Evolutionary conservation across 2,888 invertebrate species (phyloP), one percentile per base, ranked within the genome.

Genomic region (Tachina grossa): DNA sequence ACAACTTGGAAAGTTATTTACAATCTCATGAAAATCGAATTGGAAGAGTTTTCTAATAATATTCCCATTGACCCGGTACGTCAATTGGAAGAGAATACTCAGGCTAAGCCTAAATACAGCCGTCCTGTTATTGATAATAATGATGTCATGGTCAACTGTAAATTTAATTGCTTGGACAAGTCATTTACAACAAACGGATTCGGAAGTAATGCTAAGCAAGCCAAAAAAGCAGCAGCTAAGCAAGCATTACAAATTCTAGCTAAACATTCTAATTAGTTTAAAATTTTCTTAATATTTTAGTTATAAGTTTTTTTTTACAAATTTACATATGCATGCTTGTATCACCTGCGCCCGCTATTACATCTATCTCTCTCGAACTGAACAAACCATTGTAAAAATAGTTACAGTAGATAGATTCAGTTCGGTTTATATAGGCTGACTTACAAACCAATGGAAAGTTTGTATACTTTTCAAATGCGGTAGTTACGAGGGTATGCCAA

Each of bases 51-150:
- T 93, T 95, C 96, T 45, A 93, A 92, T 63, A 95, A 96, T 87
- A 96, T 98, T 31, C 99, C 99, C 2, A 96, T 96, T 88, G 97
- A 98, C 89, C 96, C 98, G 0, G 95, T 99, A n/a, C 94, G 98
- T 66, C 95, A 96, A 87, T 92, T 99, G 1, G 93, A 96, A 88
- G 99, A 99, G 93, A 95, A 95, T 90, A 95, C 96, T 87, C 96
- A 96, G 85, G 96, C 96, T 1, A 95, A 95, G 78, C 96, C 97
- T 0, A 89, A 89, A 55, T 98, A 97, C 82, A 91, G 92, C 22
- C 72, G 89, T 9, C 87, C 92, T 19, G 10, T 88, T 0, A 45
- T 89, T 0, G 91, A 92, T 5, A 88, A 90, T 2, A 90, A 91
- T 0, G 93, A 92, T 19, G 92, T 95, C 0, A 94, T 96, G 94